Conservation (phyloP, 1,140 invertebrate genomes). For the Littorina saxatilis region DNA sequence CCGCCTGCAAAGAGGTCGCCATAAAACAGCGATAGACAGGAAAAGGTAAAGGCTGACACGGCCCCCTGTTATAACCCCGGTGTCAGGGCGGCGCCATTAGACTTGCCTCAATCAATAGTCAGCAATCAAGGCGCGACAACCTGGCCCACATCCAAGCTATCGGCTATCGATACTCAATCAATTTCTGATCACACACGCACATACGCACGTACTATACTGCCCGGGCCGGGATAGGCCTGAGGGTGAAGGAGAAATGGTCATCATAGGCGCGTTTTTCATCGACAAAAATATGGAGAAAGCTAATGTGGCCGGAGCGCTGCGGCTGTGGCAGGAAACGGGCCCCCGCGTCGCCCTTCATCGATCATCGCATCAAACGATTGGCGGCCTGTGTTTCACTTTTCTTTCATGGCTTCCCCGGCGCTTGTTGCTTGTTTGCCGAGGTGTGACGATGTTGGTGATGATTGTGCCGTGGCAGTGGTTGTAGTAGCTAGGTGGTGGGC, state of each 20-base stretch:
- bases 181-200: constrained; percentile 6
- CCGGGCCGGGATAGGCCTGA: too few species aligned
- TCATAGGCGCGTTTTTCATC: too few species aligned
- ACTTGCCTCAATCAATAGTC: constrained; percentile 15
- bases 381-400: neutral
- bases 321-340: neutral
- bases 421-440: too few species aligned
- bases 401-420: neutral
- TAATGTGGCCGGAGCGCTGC: neutral
- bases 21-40: neutral
- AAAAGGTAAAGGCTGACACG: neutral
- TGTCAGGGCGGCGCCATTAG: constrained; percentile 18
- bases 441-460: too few species aligned
- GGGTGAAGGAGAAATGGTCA: neutral
- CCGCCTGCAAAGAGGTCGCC: too few species aligned
- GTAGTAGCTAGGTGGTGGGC: too few species aligned
- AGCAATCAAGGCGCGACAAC: constrained; percentile 22
- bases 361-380: constrained; percentile 7
- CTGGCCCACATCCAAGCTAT: constrained; percentile 1
- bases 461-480: too few species aligned
- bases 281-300: neutral
- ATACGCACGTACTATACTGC: neutral
- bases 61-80: constrained; percentile 13
- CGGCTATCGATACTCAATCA: constrained; percentile 29
- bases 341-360: neutral